Conservation (phyloP, 2,888 invertebrate species). For the Colostygia pectinataria region DNA sequence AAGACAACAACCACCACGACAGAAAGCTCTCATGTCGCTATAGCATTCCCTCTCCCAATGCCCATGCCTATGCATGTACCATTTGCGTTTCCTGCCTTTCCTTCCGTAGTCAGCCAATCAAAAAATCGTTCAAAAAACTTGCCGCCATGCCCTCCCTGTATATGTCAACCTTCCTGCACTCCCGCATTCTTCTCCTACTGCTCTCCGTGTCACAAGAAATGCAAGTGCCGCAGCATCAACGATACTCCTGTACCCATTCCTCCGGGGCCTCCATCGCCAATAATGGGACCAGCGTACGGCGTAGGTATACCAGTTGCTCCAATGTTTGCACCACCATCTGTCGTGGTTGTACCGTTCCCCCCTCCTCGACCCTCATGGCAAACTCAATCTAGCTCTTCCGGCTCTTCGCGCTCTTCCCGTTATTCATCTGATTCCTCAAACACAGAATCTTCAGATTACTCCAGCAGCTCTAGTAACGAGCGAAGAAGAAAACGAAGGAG, state of each 20-base stretch:
- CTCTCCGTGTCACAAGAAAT: conserved; percentile 64
- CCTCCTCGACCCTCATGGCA: conserved; percentile 1
- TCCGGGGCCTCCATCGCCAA: conserved; percentile 33
- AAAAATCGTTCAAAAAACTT: conserved; percentile 40
- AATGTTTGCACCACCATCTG: conserved; percentile 12
- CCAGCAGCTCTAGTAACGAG: conserved; percentile 2
- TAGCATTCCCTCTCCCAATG: conserved; percentile 20
- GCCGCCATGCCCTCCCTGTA: conserved; percentile 68
- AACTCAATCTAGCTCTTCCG: neutral
- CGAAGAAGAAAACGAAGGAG: neutral
- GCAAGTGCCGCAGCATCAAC: conserved; percentile 52
- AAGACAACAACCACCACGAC: conserved; percentile 27
- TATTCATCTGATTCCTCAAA: neutral
- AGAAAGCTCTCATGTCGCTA: neutral
- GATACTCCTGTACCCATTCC: conserved; percentile 47
- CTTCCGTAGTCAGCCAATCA: conserved; percentile 30
- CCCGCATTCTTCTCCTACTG: conserved; percentile 70
- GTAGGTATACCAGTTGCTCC: conserved; percentile 7
- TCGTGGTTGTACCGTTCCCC: conserved; percentile 17
- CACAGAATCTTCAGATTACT: conserved; percentile 10
- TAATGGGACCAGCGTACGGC: conserved; percentile 6
- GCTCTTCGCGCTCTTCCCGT: neutral
- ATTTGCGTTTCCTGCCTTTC: conserved; percentile 48
- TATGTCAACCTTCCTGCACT: conserved; percentile 61
- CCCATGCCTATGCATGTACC: conserved; percentile 45